These are phyloP conservation scores for Tenthredo amoena DNA, from an alignment of 2,888 invertebrate genomes.

Conservation along the genomic window DNA sequence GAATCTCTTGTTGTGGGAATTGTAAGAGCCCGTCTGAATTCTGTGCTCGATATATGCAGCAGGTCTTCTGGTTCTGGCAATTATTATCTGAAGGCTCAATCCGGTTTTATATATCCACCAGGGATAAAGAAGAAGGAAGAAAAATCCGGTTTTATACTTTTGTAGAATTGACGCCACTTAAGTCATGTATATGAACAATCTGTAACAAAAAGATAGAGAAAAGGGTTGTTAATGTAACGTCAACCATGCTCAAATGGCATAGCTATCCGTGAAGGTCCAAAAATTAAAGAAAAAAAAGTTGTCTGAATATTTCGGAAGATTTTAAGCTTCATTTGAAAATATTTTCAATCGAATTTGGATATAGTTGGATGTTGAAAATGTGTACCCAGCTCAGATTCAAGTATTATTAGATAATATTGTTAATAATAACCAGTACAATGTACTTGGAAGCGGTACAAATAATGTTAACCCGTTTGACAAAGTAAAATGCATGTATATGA, in stretches of 20 bases:
- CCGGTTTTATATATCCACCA: neutral
- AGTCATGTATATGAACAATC: neutral
- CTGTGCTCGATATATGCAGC: neutral
- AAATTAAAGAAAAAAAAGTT: slow-evolving; percentile 28
- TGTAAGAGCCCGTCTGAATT: neutral
- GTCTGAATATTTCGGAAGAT: slow-evolving; percentile 38
- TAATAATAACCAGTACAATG: slow-evolving; percentile 33
- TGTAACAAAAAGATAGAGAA: neutral
- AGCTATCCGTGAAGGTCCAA: slow-evolving; percentile 10
- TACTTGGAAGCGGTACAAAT: slow-evolving; percentile 8
- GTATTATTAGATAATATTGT: slow-evolving; percentile 51
- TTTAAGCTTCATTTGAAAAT: slow-evolving; percentile 8
- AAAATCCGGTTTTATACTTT: neutral
- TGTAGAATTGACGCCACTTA: neutral
- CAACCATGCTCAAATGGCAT: slow-evolving; percentile 40
- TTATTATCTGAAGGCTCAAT: slow-evolving; percentile 2
- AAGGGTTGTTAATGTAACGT: slow-evolving; percentile 17
- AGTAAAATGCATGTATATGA: slow-evolving; percentile 6
- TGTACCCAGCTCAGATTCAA: slow-evolving; percentile 50
- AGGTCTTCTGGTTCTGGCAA: neutral
- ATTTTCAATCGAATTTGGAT: slow-evolving; percentile 40
- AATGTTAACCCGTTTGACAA: slow-evolving; percentile 3
- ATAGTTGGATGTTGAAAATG: slow-evolving; percentile 51
- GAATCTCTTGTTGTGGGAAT: neutral
- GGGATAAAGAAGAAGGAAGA: too few relatives aligned